A percentile compares a stretch with the other conserved stretches of the same genome.
Evolutionary conservation across 2,797 vertebrate genomes (phyloP).

Genomic region (Periparus ater): DNA sequence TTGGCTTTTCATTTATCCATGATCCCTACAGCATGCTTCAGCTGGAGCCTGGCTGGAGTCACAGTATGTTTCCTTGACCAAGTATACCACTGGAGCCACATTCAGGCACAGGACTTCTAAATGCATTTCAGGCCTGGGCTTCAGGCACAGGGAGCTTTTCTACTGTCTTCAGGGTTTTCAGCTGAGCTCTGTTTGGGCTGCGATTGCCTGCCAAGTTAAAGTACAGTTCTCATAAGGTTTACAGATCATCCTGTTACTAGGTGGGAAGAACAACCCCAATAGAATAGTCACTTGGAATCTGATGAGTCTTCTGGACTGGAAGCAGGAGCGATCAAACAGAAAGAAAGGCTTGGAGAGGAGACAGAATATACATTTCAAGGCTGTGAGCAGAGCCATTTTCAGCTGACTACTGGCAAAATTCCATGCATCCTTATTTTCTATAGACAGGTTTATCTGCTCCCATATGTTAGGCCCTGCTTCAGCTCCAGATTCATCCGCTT

Average conservation of each 20-base stretch:
- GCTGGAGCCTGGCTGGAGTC: slow-evolving; percentile 12
- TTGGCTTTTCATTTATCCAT: slow-evolving; percentile 20
- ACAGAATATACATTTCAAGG: slow-evolving; percentile 14
- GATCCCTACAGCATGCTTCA: not conserved
- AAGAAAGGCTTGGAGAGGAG: slow-evolving; percentile 2
- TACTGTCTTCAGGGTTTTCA: not conserved
- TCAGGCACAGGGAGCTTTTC: not conserved
- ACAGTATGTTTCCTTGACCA: slow-evolving; percentile 2
- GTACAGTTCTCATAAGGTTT: not conserved
- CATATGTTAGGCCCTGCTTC: slow-evolving; percentile 28
- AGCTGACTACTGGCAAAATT: slow-evolving; percentile 31
- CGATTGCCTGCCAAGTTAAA: not conserved
- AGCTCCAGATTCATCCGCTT: not conserved
- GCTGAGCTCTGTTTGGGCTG: not conserved
- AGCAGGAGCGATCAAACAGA: not conserved
- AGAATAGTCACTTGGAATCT: not conserved
- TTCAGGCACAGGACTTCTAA: not conserved
- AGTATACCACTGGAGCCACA: not conserved
- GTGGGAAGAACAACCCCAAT: not conserved
- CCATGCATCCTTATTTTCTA: not conserved
- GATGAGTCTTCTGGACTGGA: not conserved
- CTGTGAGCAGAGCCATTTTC: slow-evolving; percentile 18
- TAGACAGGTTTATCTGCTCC: slow-evolving; percentile 49
- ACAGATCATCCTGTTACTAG: slow-evolving; percentile 16
- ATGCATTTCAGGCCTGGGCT: not conserved